These are phyloP conservation scores for Ranitomeya imitator DNA, from an alignment of 2,113 vertebrate genomes.

Conservation along the genomic window DNA sequence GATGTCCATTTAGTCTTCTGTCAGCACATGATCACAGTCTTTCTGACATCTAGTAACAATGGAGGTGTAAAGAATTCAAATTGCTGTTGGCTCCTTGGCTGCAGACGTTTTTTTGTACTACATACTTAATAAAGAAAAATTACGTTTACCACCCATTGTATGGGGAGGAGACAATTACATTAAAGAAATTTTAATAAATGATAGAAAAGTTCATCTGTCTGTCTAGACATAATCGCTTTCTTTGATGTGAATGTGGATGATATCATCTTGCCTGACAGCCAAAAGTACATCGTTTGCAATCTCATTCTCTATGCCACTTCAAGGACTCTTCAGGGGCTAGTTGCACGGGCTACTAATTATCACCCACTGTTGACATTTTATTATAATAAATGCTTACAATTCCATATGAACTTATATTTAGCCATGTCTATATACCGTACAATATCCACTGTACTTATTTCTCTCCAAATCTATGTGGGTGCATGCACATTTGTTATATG, in stretches of 20 bases:
- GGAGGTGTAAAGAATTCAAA: constrained; percentile 36
- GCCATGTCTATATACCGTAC: background rate
- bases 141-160: constrained; percentile 29
- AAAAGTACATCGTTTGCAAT: constrained; percentile 46
- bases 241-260: constrained; percentile 30
- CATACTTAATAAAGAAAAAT: constrained; percentile 39
- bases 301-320: constrained; percentile 52
- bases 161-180: constrained; percentile 15
- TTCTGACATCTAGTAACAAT: constrained; percentile 25
- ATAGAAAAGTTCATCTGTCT: constrained; percentile 39
- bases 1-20: constrained; percentile 23
- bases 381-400: constrained; percentile 51
- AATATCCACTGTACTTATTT: background rate
- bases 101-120: constrained; percentile 38
- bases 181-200: constrained; percentile 37
- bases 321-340: constrained; percentile 51
- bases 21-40: constrained; percentile 15
- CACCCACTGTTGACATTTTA: constrained; percentile 48
- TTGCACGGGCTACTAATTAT: constrained; percentile 51
- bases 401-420: constrained; percentile 24
- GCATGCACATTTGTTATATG: background rate
- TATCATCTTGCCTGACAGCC: constrained; percentile 51
- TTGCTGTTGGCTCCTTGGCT: constrained; percentile 32
- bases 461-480: background rate
- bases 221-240: background rate